Evolutionary conservation across 2,888 invertebrate genomes (phyloP), one percentile per base, ranked within the genome.

Genomic region (Caenorhabditis afra): DNA sequence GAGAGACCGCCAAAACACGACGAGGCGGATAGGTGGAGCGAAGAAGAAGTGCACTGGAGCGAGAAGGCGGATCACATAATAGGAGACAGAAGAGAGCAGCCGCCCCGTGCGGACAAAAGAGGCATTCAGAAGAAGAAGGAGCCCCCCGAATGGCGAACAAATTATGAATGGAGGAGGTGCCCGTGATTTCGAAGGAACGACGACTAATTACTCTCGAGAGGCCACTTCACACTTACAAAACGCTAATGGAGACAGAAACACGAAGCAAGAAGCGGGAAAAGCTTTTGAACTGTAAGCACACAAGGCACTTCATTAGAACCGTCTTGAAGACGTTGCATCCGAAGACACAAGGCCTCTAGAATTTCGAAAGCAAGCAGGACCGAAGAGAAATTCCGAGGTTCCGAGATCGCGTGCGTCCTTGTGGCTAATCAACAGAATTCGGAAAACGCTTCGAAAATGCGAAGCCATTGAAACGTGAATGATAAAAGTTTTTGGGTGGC

Each of bases 11-110:
- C 35, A 35, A 50, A 62, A 23, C 70, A 20, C n/a, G 41, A 16
- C 16, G n/a, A n/a, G n/a, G 29, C 41, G 29, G 49, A 67, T 49
- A 67, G 67, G 67, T 41, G n/a, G n/a, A n/a, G n/a, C n/a, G n/a
- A n/a, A 66, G 66, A 53, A 45, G 58, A 55, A 16, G 39, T 22
- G 47, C 65, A 74, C 59, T 74, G 65, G 66, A 66, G 65, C 65
- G 74, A 50, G 47, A 59, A 52, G 57, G 53, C 29, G 22, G 58
- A 55, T 53, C 67, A 67, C 67, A 67, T 39, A 49, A 49, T 49
- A 45, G 57, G 57, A 52, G 29, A 29, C 29, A 29, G 29, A n/a
- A n/a, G n/a, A 29, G 29, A 29, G 29, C 29, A 29, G 29, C 29
- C 29, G 29, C 29, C 29, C 29, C 4, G 39, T 55, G 53, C 65